Base-by-base conservation (phyloP, 2,797 vertebrate genomes). In the Ctenochaetus hawaiiensis region DNA sequence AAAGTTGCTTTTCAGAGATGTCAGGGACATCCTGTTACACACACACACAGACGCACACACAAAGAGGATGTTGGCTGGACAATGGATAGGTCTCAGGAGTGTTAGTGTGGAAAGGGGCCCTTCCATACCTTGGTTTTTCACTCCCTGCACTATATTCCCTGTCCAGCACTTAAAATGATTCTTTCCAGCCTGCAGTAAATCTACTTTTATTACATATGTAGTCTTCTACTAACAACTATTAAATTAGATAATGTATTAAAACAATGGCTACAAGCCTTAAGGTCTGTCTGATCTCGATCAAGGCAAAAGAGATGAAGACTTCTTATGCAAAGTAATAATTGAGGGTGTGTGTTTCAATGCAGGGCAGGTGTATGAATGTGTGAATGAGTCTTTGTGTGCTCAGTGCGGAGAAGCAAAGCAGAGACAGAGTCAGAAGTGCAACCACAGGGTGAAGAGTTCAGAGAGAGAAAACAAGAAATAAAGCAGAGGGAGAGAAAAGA, bases 51-150 rank as follows among this genome's bases (percentile, higher is more conserved):
- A 78, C 74, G 81, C 53, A 86, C 75, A 81, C 82, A 87, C 83
- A 89, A 82, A 88, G 79, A 91, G 91, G 91, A 94, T 92, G 89
- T 89, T 77, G 83, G 72, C 89, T 68, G 80, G 87, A 94, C 93
- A 94, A 94, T 93, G 88, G 89, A 87, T 87, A 75, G 78, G 87
- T 92, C 91, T 91, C 89, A 54, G 67, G 90, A 84, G 91, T 89
- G 79, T 86, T 83, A 67, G 75, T 75, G 77, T 86, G 87, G 89
- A 88, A 93, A 76, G 81, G 81, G 90, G 81, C 87, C 92, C 84
- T 85, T 88, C 89, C 70, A 90, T 89, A 88, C 83, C 62, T 84
- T 78, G 57, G 51, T 67, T 86, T 39, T 89, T 77, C 81, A 82
- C 63, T 87, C 79, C 69, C 69, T 78, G 26, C 62, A 68, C 17